phyloP scores from a whole-genome alignment of 2,888 invertebrate genomes.

The Magallana nippona region DNA sequence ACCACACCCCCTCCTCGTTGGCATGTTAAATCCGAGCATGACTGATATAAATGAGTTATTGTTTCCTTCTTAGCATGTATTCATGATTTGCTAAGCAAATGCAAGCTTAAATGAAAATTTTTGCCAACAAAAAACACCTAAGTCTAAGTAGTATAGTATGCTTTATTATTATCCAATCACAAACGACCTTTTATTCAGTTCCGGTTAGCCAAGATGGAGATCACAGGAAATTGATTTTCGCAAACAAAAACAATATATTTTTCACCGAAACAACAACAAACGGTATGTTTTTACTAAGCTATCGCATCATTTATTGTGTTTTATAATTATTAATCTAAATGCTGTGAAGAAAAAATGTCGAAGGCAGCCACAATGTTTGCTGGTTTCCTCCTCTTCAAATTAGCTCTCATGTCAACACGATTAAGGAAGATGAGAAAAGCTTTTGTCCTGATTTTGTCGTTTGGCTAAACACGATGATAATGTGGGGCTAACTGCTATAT shows the following conservation, averaged over 20 bases:
- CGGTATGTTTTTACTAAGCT: neutral
- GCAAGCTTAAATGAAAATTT: no score
- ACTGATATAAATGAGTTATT: no score
- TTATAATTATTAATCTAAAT: neutral
- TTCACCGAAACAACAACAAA: slow-evolving; percentile 1
- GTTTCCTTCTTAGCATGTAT: no score
- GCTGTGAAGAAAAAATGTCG: neutral
- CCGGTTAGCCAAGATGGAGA: slow-evolving; percentile 28
- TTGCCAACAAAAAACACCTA: no score
- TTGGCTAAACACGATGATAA: no score
- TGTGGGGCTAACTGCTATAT: no score
- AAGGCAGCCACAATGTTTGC: neutral
- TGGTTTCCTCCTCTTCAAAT: neutral
- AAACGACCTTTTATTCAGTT: neutral
- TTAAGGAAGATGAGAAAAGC: no score
- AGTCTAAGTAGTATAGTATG: neutral
- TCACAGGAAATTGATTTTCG: slow-evolving; percentile 32
- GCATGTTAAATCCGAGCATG: no score
- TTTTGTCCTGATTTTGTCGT: no score
- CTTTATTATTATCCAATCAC: neutral
- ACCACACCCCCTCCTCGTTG: no score
- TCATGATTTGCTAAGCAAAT: no score
- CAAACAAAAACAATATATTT: slow-evolving; percentile 31
- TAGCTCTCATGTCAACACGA: no score
- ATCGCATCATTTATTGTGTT: neutral